Percentiles rank a stretch among this genome's conserved stretches.
phyloP scores from a whole-genome alignment of 2,888 invertebrate species.

The Macrophya annulata region DNA sequence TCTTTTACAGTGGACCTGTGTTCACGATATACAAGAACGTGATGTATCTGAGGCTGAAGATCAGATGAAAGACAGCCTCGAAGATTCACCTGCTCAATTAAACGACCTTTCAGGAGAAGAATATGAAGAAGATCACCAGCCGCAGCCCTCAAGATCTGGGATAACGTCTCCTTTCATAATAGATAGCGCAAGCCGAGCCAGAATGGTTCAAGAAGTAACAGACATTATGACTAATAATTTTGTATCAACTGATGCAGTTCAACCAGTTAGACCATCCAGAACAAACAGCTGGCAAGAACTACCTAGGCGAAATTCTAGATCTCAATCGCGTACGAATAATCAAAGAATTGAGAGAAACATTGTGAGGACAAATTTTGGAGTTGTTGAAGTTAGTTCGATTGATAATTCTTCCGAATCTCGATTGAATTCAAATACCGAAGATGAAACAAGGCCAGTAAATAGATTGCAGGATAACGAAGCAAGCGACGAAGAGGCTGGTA shows the following conservation, averaged over 20 bases:
- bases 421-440: conserved; percentile 60
- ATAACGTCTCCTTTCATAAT: conserved; percentile 74
- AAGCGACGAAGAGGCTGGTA: conserved; percentile 61
- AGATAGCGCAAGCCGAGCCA: conserved; percentile 70
- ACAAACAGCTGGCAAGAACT: conserved; percentile 69
- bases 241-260: conserved; percentile 66
- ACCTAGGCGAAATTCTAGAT: conserved; percentile 65
- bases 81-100: conserved; percentile 63
- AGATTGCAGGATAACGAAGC: conserved; percentile 56
- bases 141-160: conserved; percentile 71
- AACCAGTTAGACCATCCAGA: conserved; percentile 67
- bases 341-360: conserved; percentile 65
- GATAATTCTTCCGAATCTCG: conserved; percentile 56
- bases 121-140: conserved; percentile 69
- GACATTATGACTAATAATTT: conserved; percentile 66
- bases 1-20: conserved; percentile 91
- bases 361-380: conserved; percentile 66
- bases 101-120: conserved; percentile 69
- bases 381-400: conserved; percentile 67
- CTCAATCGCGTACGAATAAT: conserved; percentile 60
- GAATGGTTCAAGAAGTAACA: conserved; percentile 68
- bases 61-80: conserved; percentile 66
- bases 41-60: conserved; percentile 79
- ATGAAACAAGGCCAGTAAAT: conserved; percentile 49
- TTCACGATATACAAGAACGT: conserved; percentile 94